A percentile compares a stretch with the other conserved stretches of the same genome.
Evolutionary conservation across 2,113 vertebrate species (phyloP).

Genomic region (Isurus oxyrinchus): DNA sequence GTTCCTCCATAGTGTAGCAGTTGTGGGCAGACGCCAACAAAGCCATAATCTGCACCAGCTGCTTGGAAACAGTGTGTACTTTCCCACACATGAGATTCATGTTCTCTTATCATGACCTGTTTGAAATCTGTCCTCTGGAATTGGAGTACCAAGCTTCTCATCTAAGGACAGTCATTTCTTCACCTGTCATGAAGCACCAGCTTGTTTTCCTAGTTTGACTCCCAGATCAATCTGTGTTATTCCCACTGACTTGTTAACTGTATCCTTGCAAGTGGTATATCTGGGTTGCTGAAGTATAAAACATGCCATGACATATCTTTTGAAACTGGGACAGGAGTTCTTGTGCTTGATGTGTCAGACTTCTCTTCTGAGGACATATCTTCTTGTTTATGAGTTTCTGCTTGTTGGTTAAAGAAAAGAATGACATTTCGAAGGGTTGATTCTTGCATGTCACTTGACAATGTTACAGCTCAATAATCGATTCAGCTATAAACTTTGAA

Average conservation of each 20-base stretch:
- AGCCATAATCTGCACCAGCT: not conserved
- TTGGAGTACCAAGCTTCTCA: not conserved
- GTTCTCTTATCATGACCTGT: not conserved
- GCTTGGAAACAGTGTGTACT: not conserved
- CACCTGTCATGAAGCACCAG: not conserved
- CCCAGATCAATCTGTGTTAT: not conserved
- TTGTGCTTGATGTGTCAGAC: not conserved
- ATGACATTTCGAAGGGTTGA: not conserved
- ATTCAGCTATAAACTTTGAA: not conserved
- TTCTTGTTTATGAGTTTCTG: not conserved
- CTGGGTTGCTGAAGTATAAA: not conserved
- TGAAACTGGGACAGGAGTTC: not conserved
- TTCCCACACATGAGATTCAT: not conserved
- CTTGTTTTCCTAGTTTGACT: too few species aligned
- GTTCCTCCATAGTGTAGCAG: not conserved
- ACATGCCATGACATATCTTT: not conserved
- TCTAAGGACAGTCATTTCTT: not conserved
- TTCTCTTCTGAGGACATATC: not conserved
- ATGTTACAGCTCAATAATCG: not conserved
- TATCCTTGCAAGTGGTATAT: not conserved
- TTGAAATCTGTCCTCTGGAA: not conserved
- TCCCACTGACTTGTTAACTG: too few species aligned
- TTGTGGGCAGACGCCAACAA: not conserved
- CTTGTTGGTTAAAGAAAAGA: not conserved
- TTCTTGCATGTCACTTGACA: not conserved